Conservation (phyloP, 2,888 invertebrate species). For the Dicyrtomina minuta region DNA sequence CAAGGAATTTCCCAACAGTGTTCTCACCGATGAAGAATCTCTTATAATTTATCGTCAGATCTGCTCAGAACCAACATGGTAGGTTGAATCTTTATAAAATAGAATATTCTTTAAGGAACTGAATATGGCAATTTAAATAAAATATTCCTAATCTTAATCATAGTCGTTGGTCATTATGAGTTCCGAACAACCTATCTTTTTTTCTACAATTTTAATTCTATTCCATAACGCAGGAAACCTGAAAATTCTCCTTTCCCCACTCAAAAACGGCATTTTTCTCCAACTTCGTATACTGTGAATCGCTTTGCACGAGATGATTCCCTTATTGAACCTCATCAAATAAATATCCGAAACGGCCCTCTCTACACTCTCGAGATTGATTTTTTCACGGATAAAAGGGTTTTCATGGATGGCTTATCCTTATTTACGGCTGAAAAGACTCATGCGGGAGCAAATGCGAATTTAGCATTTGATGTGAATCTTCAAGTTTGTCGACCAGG, state of each 20-base stretch:
- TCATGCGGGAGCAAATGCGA: not conserved
- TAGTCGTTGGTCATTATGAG: no score
- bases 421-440: not conserved
- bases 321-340: not conserved
- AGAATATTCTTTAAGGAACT: no score
- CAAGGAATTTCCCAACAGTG: not conserved
- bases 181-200: no score
- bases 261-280: constrained; percentile 1
- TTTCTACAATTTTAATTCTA: not conserved
- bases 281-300: not conserved
- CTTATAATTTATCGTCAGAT: not conserved
- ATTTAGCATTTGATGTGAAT: not conserved
- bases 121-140: no score
- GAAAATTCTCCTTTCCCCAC: not conserved
- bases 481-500: not conserved
- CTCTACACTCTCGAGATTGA: not conserved
- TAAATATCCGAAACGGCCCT: not conserved
- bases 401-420: constrained; percentile 1
- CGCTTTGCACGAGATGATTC: not conserved
- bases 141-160: no score
- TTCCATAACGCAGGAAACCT: not conserved
- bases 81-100: not conserved
- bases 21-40: not conserved
- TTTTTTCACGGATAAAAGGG: not conserved
- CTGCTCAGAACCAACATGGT: not conserved